Evolutionary conservation across 2,888 invertebrate genomes (phyloP).

Genomic region (Orthonychiurus folsomi): DNA sequence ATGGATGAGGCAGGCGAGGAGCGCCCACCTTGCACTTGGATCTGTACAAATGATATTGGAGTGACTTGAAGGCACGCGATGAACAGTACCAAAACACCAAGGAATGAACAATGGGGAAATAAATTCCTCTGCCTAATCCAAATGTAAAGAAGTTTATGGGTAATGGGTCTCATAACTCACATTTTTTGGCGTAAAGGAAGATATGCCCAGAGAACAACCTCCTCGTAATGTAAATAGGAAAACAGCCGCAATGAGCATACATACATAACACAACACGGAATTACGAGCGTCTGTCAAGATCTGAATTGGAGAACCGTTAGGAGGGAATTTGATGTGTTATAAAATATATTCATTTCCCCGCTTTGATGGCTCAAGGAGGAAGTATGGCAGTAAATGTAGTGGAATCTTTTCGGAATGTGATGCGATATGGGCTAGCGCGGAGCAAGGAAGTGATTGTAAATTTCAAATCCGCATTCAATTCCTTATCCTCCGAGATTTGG

Average conservation of each 20-base stretch:
- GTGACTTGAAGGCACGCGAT: background rate
- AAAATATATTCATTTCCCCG: background rate
- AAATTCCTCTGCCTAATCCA: background rate
- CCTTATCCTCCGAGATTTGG: background rate
- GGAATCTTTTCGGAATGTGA: background rate
- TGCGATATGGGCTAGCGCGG: background rate
- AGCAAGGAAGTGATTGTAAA: too few relatives aligned
- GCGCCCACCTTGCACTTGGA: too few relatives aligned
- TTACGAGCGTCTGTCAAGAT: background rate
- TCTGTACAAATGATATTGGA: background rate
- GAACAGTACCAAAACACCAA: background rate
- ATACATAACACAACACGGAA: background rate
- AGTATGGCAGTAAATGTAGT: too few relatives aligned
- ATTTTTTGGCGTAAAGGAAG: background rate
- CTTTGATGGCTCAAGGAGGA: too few relatives aligned
- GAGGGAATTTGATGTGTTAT: background rate
- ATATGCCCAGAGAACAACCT: too few relatives aligned
- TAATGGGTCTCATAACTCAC: background rate
- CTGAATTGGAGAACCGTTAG: background rate
- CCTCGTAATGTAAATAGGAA: background rate
- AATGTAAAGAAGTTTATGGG: background rate
- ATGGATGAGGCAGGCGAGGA: background rate
- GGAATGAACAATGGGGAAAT: background rate
- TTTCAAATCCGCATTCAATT: background rate
- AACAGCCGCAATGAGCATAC: background rate